phyloP scores from a whole-genome alignment of 1,140 invertebrate genomes.

The Paracyclopina nana region DNA sequence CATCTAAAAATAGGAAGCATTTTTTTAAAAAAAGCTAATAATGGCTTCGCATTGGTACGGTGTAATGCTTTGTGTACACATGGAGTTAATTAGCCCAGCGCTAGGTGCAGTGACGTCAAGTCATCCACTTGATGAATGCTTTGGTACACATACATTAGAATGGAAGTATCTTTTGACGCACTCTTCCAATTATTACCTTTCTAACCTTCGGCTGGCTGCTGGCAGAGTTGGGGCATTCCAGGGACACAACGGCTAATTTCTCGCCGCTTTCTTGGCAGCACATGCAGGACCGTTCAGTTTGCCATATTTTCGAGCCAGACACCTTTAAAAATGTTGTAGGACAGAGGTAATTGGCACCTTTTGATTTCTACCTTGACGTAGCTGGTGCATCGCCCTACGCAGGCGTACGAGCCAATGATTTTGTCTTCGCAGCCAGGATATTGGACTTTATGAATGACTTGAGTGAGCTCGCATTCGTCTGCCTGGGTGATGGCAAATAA shows the following conservation, averaged over 20 bases:
- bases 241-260: constrained; percentile 60
- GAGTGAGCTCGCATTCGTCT: constrained; percentile 76
- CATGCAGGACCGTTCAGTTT: constrained; percentile 82
- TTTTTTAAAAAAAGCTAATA: constrained; percentile 1
- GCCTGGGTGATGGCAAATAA: constrained; percentile 9
- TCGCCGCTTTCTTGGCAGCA: constrained; percentile 85
- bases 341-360: neutral
- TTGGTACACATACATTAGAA: too few species aligned
- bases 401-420: constrained; percentile 78
- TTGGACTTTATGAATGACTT: constrained; percentile 73
- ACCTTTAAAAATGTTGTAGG: constrained; percentile 39
- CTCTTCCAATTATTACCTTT: constrained; percentile 53
- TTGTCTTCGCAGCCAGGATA: constrained; percentile 78
- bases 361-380: constrained; percentile 44
- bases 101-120: neutral
- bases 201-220: constrained; percentile 45
- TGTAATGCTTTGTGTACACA: neutral
- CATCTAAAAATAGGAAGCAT: constrained; percentile 35
- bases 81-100: neutral
- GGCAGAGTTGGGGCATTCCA: constrained; percentile 44
- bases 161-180: too few species aligned
- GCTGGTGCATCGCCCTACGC: constrained; percentile 66
- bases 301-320: constrained; percentile 86
- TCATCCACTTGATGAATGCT: too few species aligned
- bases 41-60: neutral